Base-by-base conservation (phyloP, 2,888 invertebrate genomes). In the Idaea straminata region DNA sequence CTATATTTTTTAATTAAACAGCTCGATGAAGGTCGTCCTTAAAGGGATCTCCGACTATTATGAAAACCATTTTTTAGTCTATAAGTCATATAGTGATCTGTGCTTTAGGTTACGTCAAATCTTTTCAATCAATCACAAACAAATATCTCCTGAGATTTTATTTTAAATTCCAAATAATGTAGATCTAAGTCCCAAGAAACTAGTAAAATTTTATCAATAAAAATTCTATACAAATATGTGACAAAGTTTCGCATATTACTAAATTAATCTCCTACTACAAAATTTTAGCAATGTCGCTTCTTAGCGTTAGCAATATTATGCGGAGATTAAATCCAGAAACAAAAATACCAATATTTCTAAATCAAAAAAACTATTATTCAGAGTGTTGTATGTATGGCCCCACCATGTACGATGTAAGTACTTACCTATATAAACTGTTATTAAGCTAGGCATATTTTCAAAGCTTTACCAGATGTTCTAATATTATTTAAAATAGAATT, bases 361-460 rank as follows among this genome's bases (percentile, higher is more conserved):
- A 47, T 7, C 47, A 7, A 47, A 47, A 47, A 13, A 47, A 47
- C 25, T 25, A 25, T 47, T 7, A 7, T 47, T 13, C 13, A 47
- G 13, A 13, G 10, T 4, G 6, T 7, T 47, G 13, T 10, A 13
- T 13, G 7, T 47, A 7, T 13, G 47, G 47, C 0, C 73, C 78
- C 0, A 73, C 75, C 38, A 66, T 73, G 66, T 83, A 83, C 64
- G 82, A 83, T 35, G 83, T 83, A 70, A 78, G 82, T 73, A 47
- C 47, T 47, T 47, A 13, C 4, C 13, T 10, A 47, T 7, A 47
- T 47, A 5, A 38, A 38, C 57, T 57, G 5, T 15, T 38, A 47
- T 16, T 59, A 5, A 36, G 34, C 34, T 25, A 25, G 25, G 25
- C 3, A 25, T 25, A 25, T 25, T 2, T 25, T 25, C 25, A 25